These are phyloP conservation scores for Smutsia gigantea DNA, from an alignment of 2,797 vertebrate genomes.

Conservation along the genomic window DNA sequence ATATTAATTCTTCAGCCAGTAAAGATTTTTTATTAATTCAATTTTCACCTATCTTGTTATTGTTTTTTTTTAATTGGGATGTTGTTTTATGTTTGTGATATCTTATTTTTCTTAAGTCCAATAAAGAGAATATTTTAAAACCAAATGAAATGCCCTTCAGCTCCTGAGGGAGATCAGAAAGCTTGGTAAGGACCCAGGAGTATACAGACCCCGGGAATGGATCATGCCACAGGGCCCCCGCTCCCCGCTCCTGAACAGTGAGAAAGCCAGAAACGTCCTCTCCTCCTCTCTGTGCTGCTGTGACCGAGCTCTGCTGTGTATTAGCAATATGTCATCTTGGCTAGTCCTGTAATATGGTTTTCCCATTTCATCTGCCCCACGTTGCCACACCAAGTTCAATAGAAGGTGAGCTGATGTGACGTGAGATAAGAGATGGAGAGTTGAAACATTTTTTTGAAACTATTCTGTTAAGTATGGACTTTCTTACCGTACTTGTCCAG, in stretches of 20 bases:
- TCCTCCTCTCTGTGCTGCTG: neutral
- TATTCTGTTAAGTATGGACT: neutral
- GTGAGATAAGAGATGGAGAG: neutral
- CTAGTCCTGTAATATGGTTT: neutral
- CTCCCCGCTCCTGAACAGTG: neutral
- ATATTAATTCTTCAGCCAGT: slow-evolving; percentile 53
- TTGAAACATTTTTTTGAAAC: neutral
- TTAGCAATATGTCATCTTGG: too few relatives aligned
- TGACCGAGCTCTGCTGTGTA: neutral
- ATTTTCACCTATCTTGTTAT: slow-evolving; percentile 55
- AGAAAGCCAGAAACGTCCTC: neutral
- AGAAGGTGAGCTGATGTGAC: neutral
- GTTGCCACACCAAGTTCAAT: neutral
- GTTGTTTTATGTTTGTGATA: slow-evolving; percentile 73
- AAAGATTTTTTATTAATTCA: slow-evolving; percentile 60
- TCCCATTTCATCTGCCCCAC: neutral
- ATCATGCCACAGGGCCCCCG: neutral
- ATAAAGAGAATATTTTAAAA: slow-evolving; percentile 81
- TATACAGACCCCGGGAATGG: neutral
- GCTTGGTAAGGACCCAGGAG: neutral
- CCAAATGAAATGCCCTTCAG: slow-evolving; percentile 67
- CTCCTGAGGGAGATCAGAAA: slow-evolving; percentile 62
- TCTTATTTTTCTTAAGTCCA: slow-evolving; percentile 69
- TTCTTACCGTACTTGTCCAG: neutral
- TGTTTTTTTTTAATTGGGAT: slow-evolving; percentile 64